Percentiles rank a stretch among this genome's conserved stretches.
Evolutionary conservation across 2,113 vertebrate genomes (phyloP).

Genomic region (Paramormyrops kingsleyae): DNA sequence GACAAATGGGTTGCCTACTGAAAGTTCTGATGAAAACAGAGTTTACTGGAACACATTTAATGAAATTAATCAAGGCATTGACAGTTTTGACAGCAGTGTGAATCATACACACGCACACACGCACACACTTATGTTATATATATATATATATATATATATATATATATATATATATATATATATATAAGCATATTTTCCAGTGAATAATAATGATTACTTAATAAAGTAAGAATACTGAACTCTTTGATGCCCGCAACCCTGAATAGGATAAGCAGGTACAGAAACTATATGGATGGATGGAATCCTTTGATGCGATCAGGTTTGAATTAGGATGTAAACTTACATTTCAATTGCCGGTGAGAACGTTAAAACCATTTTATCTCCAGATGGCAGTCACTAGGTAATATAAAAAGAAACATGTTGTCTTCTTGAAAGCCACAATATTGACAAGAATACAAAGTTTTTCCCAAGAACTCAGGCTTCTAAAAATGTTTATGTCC

Average conservation of each 20-base stretch:
- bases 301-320: neutral
- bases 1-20: neutral
- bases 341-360: neutral
- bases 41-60: neutral
- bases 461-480: neutral
- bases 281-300: neutral
- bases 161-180: no score
- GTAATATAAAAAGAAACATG: neutral
- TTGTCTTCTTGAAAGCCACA: neutral
- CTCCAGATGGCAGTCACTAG: neutral
- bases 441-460: neutral
- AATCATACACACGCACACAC: neutral
- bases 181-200: neutral
- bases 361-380: neutral
- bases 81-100: neutral
- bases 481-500: neutral
- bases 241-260: no score
- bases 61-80: neutral
- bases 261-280: no score
- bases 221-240: neutral
- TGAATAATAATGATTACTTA: neutral
- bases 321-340: neutral
- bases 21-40: neutral
- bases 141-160: no score
- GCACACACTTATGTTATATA: no score